These are phyloP conservation scores for Pycnomerus fuliginosus DNA, from an alignment of 2,888 invertebrate species.

Conservation along the genomic window DNA sequence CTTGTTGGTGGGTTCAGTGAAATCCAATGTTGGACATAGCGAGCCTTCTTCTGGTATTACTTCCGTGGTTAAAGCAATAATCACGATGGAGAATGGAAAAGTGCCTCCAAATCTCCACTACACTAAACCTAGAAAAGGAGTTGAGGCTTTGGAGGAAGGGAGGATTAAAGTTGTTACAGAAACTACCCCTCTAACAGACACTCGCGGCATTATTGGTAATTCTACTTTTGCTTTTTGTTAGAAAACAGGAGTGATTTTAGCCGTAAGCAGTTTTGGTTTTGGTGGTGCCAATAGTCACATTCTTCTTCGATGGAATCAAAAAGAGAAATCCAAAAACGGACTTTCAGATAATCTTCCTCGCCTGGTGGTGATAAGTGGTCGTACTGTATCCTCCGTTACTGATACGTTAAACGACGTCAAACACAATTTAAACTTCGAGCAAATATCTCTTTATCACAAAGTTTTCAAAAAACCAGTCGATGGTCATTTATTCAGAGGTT, in stretches of 20 bases:
- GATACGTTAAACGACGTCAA: no score
- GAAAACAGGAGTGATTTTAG: no score
- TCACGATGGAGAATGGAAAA: conserved; percentile 66
- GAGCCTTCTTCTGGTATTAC: conserved; percentile 84
- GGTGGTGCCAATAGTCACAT: conserved; percentile 83
- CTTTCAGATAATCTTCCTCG: conserved; percentile 68
- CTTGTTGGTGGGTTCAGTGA: conserved; percentile 82
- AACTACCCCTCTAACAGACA: conserved; percentile 53
- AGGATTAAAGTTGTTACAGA: conserved; percentile 55
- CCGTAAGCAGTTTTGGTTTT: conserved; percentile 86
- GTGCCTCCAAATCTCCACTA: conserved; percentile 74
- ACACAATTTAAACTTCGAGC: no score
- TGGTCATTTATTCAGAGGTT: no score
- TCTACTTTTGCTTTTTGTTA: no score
- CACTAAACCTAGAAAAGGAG: conserved; percentile 56
- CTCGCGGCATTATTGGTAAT: conserved; percentile 6
- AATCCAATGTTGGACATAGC: conserved; percentile 90
- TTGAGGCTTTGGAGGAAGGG: conserved; percentile 55
- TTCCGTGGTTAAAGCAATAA: conserved; percentile 59
- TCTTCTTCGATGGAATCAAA: conserved; percentile 61
- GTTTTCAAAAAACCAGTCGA: no score
- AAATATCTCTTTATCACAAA: no score
- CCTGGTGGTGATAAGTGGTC: conserved; percentile 71
- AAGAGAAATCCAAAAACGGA: conserved; percentile 63
- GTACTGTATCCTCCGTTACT: no score